Percentiles rank a stretch among this genome's conserved stretches.
phyloP scores from a whole-genome alignment of 2,797 vertebrate genomes.

The Amphiprion clarkii region DNA sequence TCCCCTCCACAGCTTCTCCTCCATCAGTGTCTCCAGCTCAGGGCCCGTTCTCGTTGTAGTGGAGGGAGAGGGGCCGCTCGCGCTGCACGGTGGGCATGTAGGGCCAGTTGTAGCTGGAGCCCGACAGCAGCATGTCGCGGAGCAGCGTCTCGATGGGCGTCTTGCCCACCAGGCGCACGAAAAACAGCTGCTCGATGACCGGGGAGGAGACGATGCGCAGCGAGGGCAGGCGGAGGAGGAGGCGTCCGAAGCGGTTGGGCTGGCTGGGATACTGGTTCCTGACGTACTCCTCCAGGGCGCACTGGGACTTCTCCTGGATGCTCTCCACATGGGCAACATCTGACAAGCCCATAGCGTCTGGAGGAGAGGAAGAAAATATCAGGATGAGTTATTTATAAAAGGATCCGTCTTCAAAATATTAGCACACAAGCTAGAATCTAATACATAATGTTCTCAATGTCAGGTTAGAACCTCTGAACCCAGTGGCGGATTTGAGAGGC shows the following conservation, averaged over 20 bases:
- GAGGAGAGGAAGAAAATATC: not conserved
- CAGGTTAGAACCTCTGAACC: no score
- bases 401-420: no score
- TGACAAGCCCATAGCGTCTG: slow-evolving; percentile 90
- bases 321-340: slow-evolving; percentile 91
- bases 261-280: slow-evolving; percentile 91
- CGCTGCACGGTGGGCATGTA: slow-evolving; percentile 88
- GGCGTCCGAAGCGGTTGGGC: slow-evolving; percentile 90
- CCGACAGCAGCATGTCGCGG: slow-evolving; percentile 92
- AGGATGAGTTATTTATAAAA: not conserved
- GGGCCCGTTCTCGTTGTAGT: slow-evolving; percentile 89
- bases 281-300: slow-evolving; percentile 91
- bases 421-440: no score
- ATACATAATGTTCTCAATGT: no score
- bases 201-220: slow-evolving; percentile 91
- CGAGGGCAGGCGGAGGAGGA: slow-evolving; percentile 90
- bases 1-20: not conserved
- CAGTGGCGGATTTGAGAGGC: no score
- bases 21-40: slow-evolving; percentile 58
- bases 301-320: slow-evolving; percentile 92
- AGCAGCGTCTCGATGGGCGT: slow-evolving; percentile 93
- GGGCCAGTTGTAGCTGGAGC: slow-evolving; percentile 92
- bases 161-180: slow-evolving; percentile 91
- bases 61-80: slow-evolving; percentile 84
- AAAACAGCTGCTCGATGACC: slow-evolving; percentile 93